These are phyloP conservation scores for Chionoecetes opilio DNA, from an alignment of 1,140 invertebrate species.

Conservation along the genomic window DNA sequence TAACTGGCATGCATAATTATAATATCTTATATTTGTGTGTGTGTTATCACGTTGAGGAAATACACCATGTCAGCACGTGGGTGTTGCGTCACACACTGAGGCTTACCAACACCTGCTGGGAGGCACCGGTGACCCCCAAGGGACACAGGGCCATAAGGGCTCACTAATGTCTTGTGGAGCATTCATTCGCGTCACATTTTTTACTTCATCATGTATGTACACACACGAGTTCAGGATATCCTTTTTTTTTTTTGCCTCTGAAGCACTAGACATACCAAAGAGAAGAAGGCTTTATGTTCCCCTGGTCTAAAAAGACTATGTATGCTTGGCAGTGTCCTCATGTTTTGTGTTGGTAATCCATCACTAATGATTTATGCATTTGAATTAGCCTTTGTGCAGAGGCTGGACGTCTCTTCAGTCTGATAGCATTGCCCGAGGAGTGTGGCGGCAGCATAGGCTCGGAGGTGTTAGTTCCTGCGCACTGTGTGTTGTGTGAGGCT, in stretches of 20 bases:
- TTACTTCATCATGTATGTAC: not conserved
- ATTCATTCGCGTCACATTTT: not conserved
- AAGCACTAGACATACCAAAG: not conserved
- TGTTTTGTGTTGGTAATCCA: slow-evolving; percentile 59
- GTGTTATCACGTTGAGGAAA: not conserved
- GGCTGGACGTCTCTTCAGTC: slow-evolving; percentile 16
- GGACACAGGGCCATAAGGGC: not conserved
- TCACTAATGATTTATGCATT: slow-evolving; percentile 67
- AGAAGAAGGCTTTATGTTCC: slow-evolving; percentile 1
- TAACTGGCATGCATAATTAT: slow-evolving; percentile 3
- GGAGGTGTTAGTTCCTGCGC: slow-evolving; percentile 15
- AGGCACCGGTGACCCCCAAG: not conserved
- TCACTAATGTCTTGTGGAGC: not conserved
- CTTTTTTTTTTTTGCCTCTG: not conserved
- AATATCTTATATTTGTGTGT: not conserved
- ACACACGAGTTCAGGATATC: not conserved
- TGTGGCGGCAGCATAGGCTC: not conserved
- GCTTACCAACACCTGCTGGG: not conserved
- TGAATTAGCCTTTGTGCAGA: slow-evolving; percentile 55
- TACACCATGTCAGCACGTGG: not conserved
- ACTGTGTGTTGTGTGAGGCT: not conserved
- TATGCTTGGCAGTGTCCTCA: slow-evolving; percentile 44
- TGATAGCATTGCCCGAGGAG: not conserved
- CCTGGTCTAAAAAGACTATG: not conserved
- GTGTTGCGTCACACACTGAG: not conserved